Conservation (phyloP, 2,797 vertebrate species). For the Galaxias olidus region DNA sequence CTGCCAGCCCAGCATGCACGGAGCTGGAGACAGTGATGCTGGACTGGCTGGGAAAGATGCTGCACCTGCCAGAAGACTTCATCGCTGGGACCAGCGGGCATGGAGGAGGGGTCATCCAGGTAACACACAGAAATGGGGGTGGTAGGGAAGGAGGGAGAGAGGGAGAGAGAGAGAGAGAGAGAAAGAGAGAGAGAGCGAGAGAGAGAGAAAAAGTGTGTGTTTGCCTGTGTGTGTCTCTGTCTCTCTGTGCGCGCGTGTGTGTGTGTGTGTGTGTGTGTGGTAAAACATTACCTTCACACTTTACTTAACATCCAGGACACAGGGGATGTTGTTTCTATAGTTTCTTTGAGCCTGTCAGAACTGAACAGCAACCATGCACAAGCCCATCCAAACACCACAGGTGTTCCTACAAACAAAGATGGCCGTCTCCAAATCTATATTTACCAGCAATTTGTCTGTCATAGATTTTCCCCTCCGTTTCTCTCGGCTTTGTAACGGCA, state of each 20-base stretch:
- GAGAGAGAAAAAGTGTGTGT: not conserved
- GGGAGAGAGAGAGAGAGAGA: not conserved
- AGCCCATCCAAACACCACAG: not conserved
- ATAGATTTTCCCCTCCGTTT: slow-evolving; percentile 60
- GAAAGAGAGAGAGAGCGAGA: not conserved
- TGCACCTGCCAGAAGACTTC: slow-evolving; percentile 87
- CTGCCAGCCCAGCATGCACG: slow-evolving; percentile 93
- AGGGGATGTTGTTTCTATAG: too few species aligned
- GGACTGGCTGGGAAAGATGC: slow-evolving; percentile 96
- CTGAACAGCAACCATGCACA: too few species aligned
- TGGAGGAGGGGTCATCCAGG: slow-evolving; percentile 97
- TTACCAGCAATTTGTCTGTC: slow-evolving; percentile 50
- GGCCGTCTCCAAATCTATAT: slow-evolving; percentile 18
- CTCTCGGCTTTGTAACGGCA: slow-evolving; percentile 32
- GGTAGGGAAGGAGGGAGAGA: not conserved
- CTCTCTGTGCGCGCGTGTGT: not conserved
- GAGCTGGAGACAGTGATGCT: slow-evolving; percentile 96
- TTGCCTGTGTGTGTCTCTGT: too few species aligned
- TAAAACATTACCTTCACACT: not conserved
- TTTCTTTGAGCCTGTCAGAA: too few species aligned
- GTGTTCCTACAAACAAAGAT: slow-evolving; percentile 12
- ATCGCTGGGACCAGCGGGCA: slow-evolving; percentile 79
- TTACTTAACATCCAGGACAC: too few species aligned
- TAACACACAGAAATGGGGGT: slow-evolving; percentile 26
- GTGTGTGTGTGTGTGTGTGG: not conserved